Evolutionary conservation across 2,888 invertebrate genomes (phyloP), one percentile per base, ranked within the genome.

Genomic region (Pristionchus maxplancki): DNA sequence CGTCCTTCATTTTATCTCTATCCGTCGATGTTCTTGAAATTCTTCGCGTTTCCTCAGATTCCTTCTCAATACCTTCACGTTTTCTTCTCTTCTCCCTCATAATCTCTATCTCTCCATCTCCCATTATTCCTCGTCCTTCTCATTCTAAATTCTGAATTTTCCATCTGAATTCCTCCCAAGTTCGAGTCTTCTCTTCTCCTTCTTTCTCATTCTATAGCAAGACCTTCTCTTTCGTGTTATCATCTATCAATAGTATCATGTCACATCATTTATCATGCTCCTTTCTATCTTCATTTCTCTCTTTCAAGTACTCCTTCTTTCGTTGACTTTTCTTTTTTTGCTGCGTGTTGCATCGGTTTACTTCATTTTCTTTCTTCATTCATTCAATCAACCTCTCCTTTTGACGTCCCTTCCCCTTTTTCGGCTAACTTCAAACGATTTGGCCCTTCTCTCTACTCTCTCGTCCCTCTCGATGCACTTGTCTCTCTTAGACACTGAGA

Each of bases 401-500:
- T 31, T 53, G 37, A 34, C 53, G 28, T 31, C 50, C 48, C 34
- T 31, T 82, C 53, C 40, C 81, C 50, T 48, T 50, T 53, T 82
- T 53, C 82, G 82, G 50, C 37, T 82, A 82, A 82, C 74, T 31
- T 74, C 37, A 74, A 74, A 74, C 28, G 34, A 74, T 74, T 34
- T 64, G 31, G 17, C 28, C 31, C 37, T 37, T 74, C 74, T 74
- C 31, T 31, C 13, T 37, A 11, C 74, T 67, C 34, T 34, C 28
- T 67, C 67, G 13, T 31, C 34, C 13, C 74, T 20, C 40, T 74
- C 74, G 40, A 74, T 31, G 34, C 34, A 74, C 40, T 40, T 74
- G 17, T 74, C 74, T 40, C 5, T 31, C 31, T 74, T 74, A 28
- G 64, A 64, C 64, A 28, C n/a, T 64, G 64, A 28, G 64, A 64